phyloP scores from a whole-genome alignment of 2,797 vertebrate genomes.

The Acrocephalus scirpaceus region DNA sequence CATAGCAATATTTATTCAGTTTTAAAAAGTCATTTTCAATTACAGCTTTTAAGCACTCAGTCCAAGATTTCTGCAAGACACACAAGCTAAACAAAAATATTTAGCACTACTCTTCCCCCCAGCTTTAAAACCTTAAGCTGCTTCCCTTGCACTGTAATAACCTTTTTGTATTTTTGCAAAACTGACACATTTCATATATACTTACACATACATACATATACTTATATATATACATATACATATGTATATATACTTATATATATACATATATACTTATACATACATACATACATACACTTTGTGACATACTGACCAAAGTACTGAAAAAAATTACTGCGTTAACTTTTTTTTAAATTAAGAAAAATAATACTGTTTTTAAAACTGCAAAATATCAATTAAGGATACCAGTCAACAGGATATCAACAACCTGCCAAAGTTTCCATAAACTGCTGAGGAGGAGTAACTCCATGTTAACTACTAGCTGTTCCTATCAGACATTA shows the following conservation, averaged over 20 bases:
- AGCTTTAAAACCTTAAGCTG: not conserved
- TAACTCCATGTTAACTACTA: not conserved
- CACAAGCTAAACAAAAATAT: not conserved
- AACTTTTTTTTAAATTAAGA: not conserved
- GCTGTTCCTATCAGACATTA: not conserved
- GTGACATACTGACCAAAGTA: not conserved
- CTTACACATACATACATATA: not conserved
- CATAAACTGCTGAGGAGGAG: not conserved
- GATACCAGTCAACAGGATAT: not conserved
- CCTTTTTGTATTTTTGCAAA: not conserved
- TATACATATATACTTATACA: not conserved
- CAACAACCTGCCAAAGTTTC: not conserved
- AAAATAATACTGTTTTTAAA: not conserved
- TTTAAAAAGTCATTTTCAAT: not conserved
- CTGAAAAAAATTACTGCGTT: not conserved
- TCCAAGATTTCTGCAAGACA: not conserved
- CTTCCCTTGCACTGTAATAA: not conserved
- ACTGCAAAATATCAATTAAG: not conserved
- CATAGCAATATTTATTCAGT: not conserved
- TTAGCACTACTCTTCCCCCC: not conserved
- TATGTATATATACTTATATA: too few species aligned
- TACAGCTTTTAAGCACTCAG: not conserved
- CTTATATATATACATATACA: too few species aligned
- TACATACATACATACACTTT: not conserved
- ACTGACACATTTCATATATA: not conserved